Conservation (phyloP, 2,113 vertebrate species). For the Leptocoma aspasia region DNA sequence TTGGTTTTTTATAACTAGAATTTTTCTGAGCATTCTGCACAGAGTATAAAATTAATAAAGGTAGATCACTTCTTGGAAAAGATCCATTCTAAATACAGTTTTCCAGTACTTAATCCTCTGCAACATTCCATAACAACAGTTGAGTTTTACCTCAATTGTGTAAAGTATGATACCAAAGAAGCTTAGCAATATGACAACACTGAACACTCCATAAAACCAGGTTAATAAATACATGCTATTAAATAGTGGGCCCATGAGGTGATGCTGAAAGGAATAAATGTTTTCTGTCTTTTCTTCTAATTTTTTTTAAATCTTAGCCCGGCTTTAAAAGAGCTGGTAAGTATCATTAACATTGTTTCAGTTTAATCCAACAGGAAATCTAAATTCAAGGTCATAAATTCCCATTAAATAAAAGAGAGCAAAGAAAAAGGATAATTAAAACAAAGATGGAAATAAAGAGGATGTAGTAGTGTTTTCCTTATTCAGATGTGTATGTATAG, state of each 20-base stretch:
- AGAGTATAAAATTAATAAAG: neutral
- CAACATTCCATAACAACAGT: neutral
- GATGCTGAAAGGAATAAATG: neutral
- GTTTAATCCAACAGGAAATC: neutral
- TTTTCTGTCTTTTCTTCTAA: neutral
- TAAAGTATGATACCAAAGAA: neutral
- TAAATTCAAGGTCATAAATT: neutral
- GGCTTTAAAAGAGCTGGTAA: neutral
- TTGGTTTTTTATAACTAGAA: neutral
- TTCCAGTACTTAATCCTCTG: neutral
- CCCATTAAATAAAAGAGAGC: neutral
- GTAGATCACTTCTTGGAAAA: neutral
- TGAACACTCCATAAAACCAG: neutral
- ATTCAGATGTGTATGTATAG: neutral
- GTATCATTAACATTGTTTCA: neutral
- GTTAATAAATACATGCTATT: neutral
- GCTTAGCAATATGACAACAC: neutral
- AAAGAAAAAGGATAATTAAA: neutral
- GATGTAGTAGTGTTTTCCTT: neutral
- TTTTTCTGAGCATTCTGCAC: neutral
- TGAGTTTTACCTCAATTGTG: neutral
- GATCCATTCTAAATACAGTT: neutral
- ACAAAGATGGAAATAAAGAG: neutral
- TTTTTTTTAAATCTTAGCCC: neutral
- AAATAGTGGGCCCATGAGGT: neutral